A percentile compares a stretch with the other conserved stretches of the same genome.
phyloP scores from a whole-genome alignment of 2,888 invertebrate species.

The Byasa hedistus region DNA sequence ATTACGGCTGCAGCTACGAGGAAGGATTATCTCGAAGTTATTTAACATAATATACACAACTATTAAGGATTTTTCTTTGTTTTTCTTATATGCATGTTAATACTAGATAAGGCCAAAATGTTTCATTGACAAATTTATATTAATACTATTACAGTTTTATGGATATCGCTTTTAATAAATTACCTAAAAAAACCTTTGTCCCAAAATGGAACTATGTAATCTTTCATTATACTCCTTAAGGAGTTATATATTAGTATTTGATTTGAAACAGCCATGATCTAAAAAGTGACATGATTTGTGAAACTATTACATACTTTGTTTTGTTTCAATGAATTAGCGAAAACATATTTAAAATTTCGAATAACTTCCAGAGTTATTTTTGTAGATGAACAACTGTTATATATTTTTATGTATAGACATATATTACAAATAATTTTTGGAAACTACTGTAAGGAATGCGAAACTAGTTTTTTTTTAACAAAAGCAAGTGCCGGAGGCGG shows the following conservation, averaged over 20 bases:
- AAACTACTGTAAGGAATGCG: slow-evolving; percentile 12
- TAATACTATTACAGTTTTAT: not conserved
- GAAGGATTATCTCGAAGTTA: slow-evolving; percentile 39
- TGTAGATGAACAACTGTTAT: no score
- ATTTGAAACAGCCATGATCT: not conserved
- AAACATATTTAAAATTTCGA: no score
- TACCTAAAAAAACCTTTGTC: not conserved
- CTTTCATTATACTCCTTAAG: not conserved
- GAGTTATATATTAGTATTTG: not conserved
- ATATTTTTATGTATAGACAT: not conserved
- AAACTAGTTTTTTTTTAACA: slow-evolving; percentile 27
- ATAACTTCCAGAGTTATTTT: no score
- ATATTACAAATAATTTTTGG: slow-evolving; percentile 1
- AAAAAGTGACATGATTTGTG: not conserved
- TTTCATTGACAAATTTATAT: not conserved
- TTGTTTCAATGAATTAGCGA: no score
- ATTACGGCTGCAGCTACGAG: slow-evolving; percentile 35
- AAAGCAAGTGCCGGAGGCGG: slow-evolving; percentile 20
- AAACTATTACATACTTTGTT: no score
- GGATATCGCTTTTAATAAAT: not conserved
- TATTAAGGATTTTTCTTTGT: not conserved
- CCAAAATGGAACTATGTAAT: not conserved
- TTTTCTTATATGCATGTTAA: not conserved
- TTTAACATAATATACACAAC: slow-evolving; percentile 34
- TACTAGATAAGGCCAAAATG: not conserved